Conservation (phyloP, 2,797 vertebrate species). For the Scarus forsteni region DNA sequence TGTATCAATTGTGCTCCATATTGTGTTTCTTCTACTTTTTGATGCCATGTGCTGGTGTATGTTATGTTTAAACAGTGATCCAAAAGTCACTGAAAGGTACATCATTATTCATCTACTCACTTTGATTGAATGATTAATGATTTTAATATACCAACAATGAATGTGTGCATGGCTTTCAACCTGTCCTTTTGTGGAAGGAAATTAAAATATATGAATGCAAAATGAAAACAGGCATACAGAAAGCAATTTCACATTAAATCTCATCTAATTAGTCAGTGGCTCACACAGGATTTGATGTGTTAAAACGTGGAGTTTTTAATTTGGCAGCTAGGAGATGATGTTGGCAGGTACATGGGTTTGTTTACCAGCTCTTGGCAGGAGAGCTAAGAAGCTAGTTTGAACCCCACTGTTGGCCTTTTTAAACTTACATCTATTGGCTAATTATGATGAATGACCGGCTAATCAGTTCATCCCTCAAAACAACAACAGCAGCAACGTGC, state of each 20-base stretch:
- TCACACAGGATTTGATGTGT: conserved; percentile 13
- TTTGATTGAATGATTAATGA: too few species aligned
- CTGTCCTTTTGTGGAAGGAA: not conserved
- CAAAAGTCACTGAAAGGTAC: too few species aligned
- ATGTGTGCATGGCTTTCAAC: too few species aligned
- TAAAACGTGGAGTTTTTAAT: conserved; percentile 14
- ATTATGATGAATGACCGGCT: conserved; percentile 42
- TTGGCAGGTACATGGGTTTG: conserved; percentile 32
- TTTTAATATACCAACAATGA: too few species aligned
- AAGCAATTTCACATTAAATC: not conserved
- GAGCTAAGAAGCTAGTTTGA: conserved; percentile 27
- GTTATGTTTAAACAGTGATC: too few species aligned
- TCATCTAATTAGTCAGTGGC: not conserved
- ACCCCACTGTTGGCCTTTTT: conserved; percentile 22
- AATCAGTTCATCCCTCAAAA: conserved; percentile 35
- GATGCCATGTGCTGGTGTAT: too few species aligned
- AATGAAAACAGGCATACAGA: not conserved
- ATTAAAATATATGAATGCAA: not conserved
- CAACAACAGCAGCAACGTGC: conserved; percentile 5
- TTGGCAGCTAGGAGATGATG: conserved; percentile 15
- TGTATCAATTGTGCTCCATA: too few species aligned
- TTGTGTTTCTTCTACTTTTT: too few species aligned
- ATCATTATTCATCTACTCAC: too few species aligned
- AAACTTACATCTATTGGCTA: conserved; percentile 38
- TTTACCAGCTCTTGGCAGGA: conserved; percentile 51